Evolutionary conservation across 2,113 vertebrate genomes (phyloP).

Genomic region (Crocuta crocuta): DNA sequence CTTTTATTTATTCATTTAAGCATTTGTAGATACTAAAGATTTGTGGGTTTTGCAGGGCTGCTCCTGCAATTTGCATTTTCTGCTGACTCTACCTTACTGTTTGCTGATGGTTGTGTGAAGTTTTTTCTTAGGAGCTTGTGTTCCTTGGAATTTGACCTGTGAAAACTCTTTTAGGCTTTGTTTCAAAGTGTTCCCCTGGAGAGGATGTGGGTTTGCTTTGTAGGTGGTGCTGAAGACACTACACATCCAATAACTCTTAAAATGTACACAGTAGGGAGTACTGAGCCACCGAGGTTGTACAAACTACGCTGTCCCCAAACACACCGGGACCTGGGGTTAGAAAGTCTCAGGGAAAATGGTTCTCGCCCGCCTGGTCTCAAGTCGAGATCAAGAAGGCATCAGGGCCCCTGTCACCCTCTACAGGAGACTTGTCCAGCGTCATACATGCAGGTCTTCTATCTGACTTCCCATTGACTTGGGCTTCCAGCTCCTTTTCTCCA

Average conservation of each 20-base stretch:
- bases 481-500: neutral
- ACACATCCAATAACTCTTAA: neutral
- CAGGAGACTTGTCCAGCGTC: neutral
- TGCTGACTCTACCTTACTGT: neutral
- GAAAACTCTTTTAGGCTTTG: neutral
- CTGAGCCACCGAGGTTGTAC: neutral
- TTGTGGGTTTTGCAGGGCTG: neutral
- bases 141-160: neutral
- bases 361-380: neutral
- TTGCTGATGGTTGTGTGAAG: neutral
- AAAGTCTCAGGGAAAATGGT: neutral
- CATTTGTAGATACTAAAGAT: neutral
- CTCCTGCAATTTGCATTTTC: neutral
- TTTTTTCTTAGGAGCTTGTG: neutral
- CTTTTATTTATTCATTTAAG: neutral
- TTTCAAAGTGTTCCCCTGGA: neutral
- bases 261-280: neutral
- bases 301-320: neutral
- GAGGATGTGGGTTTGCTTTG: neutral
- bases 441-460: neutral
- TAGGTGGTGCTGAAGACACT: neutral
- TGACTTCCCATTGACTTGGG: neutral
- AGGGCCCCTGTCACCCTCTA: neutral
- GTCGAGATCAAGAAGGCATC: neutral
- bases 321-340: neutral